Base-by-base conservation (phyloP, 2,113 vertebrate species). In the Acrocephalus arundinaceus region DNA sequence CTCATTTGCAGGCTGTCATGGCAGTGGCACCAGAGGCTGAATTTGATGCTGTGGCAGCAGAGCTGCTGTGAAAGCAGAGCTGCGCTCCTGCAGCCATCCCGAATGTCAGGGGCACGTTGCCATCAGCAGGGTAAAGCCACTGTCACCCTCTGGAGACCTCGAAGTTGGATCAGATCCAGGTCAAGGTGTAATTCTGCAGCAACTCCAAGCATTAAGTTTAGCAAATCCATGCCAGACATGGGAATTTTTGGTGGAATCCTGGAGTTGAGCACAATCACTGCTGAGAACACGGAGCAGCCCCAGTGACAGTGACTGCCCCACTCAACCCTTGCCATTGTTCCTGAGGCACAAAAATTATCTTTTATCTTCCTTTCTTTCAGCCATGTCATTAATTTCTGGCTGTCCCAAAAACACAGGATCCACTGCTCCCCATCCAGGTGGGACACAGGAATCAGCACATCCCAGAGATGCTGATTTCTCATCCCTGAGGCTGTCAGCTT, bases 401-500 rank as follows among this genome's bases (percentile, higher is more conserved):
- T 87, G 78, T 61, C 87, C 84, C 55, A 33, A 49, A 66, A 0
- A 15, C 63, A 5, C 52, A 61, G 45, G 21, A 27, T 54, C 41
- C 62, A 89, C 59, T 93, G 68, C 35, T 66, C 58, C 67, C 31
- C 39, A 33, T n/a, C 41, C 9, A 15, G 28, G 55, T 25, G 8
- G 8, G 77, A 65, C 74, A 22, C 27, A 22, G 95, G 72, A 75
- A 85, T 39, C 87, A 85, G 67, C 75, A 66, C 68, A 49, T 84
- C 68, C 92, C 20, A 0, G 82, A 23, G 68, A n/a, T 68, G 94
- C 86, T 93, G 92, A 87, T 72, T 90, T 27, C 57, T 75, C 61
- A 3, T 41, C 83, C 90, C 76, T 6, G 37, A n/a, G 90, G 55
- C 7, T 93, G 65, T 74, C 85, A 87, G 90, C 93, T 89, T 58